These are phyloP conservation scores for Microcaecilia unicolor DNA, from an alignment of 2,797 vertebrate genomes.

Conservation along the genomic window DNA sequence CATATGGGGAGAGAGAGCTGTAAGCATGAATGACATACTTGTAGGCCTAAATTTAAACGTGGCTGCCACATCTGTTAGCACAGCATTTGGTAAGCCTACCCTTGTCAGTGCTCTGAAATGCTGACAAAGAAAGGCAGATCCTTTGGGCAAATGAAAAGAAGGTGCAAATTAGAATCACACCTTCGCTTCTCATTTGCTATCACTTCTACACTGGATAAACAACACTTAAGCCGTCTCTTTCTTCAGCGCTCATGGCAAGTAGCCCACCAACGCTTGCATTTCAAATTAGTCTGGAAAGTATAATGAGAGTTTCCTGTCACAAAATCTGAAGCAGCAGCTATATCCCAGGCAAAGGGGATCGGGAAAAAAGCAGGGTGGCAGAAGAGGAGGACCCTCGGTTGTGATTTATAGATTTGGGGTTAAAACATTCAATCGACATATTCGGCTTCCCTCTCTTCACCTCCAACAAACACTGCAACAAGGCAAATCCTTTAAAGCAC, in stretches of 20 bases:
- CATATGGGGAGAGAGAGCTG: not conserved
- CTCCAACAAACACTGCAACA: not conserved
- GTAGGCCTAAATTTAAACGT: not conserved
- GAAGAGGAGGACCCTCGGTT: too few relatives aligned
- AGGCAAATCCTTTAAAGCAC: too few relatives aligned
- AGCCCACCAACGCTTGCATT: constrained; percentile 30
- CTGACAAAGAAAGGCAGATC: constrained; percentile 24
- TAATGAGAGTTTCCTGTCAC: constrained; percentile 1
- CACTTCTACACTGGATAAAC: constrained; percentile 43
- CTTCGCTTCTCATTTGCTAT: constrained; percentile 31
- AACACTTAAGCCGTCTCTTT: constrained; percentile 28
- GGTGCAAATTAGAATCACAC: constrained; percentile 52
- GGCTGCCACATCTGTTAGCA: constrained; percentile 26
- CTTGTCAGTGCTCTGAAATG: constrained; percentile 29
- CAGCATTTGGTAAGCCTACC: constrained; percentile 13
- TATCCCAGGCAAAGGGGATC: too few relatives aligned
- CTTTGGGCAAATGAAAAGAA: constrained; percentile 31
- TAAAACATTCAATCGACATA: constrained; percentile 2
- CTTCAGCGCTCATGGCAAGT: constrained; percentile 23
- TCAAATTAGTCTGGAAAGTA: constrained; percentile 35
- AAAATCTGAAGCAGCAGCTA: constrained; percentile 1
- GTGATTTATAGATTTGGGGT: constrained; percentile 1
- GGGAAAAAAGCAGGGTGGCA: constrained; percentile 5
- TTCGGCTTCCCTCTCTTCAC: not conserved
- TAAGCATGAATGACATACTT: constrained; percentile 6